Percentiles rank a stretch among this genome's conserved stretches.
phyloP scores from a whole-genome alignment of 2,888 invertebrate genomes.

The Callyntrura guangdongensis region DNA sequence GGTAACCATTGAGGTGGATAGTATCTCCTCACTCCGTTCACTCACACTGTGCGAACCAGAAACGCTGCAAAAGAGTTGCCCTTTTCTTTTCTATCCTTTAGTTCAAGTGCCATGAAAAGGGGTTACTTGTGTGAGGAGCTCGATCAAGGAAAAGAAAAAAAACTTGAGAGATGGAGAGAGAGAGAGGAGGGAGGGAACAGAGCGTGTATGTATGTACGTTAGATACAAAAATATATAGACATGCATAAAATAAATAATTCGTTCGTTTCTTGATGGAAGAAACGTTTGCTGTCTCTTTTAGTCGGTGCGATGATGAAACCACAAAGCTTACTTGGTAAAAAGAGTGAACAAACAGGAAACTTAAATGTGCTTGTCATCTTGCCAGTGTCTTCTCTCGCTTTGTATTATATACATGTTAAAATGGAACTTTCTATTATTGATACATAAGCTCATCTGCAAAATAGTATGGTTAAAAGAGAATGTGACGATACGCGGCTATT shows the following conservation, averaged over 20 bases:
- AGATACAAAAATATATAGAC: not conserved
- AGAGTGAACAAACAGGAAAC: not conserved
- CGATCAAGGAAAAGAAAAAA: conserved; percentile 13
- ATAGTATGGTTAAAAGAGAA: not conserved
- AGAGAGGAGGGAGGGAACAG: conserved; percentile 38
- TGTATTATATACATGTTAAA: not conserved
- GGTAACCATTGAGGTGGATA: conserved; percentile 47
- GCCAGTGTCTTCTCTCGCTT: not conserved
- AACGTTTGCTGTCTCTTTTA: conserved; percentile 7
- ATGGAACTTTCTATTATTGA: conserved; percentile 1
- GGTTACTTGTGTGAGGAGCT: conserved; percentile 58
- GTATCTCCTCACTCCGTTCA: conserved; percentile 61
- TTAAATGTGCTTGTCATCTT: conserved; percentile 63
- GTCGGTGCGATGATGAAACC: not conserved
- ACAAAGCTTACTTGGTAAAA: no score
- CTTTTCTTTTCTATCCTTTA: conserved; percentile 22
- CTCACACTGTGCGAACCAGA: not conserved
- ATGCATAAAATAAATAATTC: not conserved
- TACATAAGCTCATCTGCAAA: not conserved
- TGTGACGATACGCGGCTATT: not conserved
- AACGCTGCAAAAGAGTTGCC: conserved; percentile 37
- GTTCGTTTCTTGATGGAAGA: conserved; percentile 19
- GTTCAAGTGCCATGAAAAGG: conserved; percentile 72
- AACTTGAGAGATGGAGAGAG: not conserved
- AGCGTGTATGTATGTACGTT: conserved; percentile 7